Conservation (phyloP, 2,797 vertebrate genomes). For the Limnodromus scolopaceus region DNA sequence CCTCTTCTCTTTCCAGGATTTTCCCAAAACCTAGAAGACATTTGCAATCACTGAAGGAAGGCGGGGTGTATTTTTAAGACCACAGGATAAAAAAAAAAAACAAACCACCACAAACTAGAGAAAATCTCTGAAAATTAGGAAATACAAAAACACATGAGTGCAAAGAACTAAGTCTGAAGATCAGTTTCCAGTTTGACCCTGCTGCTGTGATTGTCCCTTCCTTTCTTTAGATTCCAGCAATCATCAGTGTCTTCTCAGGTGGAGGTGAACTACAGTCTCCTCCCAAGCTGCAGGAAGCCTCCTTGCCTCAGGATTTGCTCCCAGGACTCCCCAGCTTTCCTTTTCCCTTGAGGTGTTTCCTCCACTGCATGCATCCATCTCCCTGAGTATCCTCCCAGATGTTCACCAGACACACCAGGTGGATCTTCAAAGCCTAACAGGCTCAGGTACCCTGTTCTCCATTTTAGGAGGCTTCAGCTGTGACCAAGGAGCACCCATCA, state of each 20-base stretch:
- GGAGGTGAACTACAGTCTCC: neutral
- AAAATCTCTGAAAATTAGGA: neutral
- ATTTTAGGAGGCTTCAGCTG: neutral
- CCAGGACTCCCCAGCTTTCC: neutral
- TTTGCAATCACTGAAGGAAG: neutral
- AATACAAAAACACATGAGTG: neutral
- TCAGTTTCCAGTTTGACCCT: neutral
- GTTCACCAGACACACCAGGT: neutral
- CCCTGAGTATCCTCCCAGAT: neutral
- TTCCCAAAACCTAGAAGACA: neutral
- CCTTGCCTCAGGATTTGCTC: neutral
- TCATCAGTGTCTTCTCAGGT: neutral
- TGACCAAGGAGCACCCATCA: neutral
- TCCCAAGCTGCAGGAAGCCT: neutral
- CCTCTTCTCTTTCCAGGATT: neutral
- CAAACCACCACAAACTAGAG: no score
- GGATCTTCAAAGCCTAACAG: neutral
- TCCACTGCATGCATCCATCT: neutral
- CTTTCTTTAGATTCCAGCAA: neutral
- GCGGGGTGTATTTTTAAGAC: neutral
- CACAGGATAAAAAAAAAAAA: no score
- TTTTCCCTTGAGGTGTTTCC: neutral
- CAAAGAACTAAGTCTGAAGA: neutral
- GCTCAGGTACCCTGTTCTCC: neutral
- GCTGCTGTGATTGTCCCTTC: neutral